A percentile compares a stretch with the other conserved stretches of the same genome.
phyloP scores from a whole-genome alignment of 2,797 vertebrate genomes.

The Anniella stebbinsi region DNA sequence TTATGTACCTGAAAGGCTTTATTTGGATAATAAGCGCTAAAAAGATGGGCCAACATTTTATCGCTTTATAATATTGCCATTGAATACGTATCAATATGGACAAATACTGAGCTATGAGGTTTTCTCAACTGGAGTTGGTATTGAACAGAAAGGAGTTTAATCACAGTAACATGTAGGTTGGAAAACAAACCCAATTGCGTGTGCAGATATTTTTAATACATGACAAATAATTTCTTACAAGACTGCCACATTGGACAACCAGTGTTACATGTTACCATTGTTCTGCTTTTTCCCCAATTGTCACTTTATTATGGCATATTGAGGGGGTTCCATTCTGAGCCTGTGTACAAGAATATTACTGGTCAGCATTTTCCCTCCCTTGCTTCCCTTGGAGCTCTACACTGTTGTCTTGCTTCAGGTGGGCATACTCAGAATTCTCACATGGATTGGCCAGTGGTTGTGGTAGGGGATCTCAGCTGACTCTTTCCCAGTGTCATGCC shows the following conservation, averaged over 20 bases:
- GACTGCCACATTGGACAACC: not conserved
- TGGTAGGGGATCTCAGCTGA: not conserved
- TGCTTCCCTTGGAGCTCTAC: not conserved
- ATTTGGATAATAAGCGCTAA: not conserved
- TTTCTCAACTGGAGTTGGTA: not conserved
- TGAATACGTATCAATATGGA: not conserved
- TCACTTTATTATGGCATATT: not conserved
- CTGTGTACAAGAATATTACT: not conserved
- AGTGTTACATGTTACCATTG: not conserved
- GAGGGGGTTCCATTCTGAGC: not conserved
- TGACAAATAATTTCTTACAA: not conserved
- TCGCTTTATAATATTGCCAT: not conserved
- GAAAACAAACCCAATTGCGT: not conserved
- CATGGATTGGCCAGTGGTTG: not conserved
- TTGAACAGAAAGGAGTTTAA: not conserved
- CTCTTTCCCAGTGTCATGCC: not conserved
- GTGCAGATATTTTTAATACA: not conserved
- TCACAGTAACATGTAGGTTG: not conserved
- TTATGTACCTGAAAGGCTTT: not conserved
- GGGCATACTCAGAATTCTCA: not conserved
- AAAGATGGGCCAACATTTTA: not conserved
- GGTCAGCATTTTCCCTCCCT: not conserved
- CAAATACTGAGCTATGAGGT: not conserved
- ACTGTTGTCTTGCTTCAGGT: not conserved
- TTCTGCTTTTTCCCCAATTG: not conserved